Evolutionary conservation across 2,797 vertebrate genomes (phyloP).

Genomic region (Sarcoramphus papa): DNA sequence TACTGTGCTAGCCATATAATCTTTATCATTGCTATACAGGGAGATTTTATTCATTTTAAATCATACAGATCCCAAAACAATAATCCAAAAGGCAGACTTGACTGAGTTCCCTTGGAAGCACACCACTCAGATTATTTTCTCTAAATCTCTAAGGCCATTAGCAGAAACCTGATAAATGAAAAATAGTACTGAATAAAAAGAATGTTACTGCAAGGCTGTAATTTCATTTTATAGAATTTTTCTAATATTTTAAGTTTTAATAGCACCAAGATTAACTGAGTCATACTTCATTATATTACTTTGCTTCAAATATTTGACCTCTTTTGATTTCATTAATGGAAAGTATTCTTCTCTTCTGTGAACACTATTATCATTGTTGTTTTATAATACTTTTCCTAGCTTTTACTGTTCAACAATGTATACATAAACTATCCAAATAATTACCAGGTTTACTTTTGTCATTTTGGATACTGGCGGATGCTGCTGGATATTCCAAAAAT

Average conservation of each 20-base stretch:
- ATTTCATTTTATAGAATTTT: conserved; percentile 58
- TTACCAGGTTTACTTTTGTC: neutral
- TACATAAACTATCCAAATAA: neutral
- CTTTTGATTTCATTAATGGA: conserved; percentile 8
- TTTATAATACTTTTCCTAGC: neutral
- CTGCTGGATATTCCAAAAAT: neutral
- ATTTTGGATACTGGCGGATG: neutral
- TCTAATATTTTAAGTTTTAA: conserved; percentile 57
- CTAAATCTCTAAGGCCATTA: conserved; percentile 60
- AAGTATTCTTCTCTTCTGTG: neutral
- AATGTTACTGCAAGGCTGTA: conserved; percentile 19
- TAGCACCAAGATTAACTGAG: conserved; percentile 36
- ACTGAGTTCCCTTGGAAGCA: conserved; percentile 37
- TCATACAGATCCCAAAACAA: conserved; percentile 53
- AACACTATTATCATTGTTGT: neutral
- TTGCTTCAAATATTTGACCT: conserved; percentile 31
- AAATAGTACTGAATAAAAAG: conserved; percentile 30
- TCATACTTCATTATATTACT: conserved; percentile 43
- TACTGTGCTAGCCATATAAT: neutral
- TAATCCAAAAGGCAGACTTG: conserved; percentile 56
- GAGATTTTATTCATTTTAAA: conserved; percentile 42
- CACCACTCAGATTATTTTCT: conserved; percentile 48
- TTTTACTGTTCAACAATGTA: neutral
- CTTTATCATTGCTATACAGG: conserved; percentile 4
- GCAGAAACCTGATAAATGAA: conserved; percentile 56